Evolutionary conservation across 2,113 vertebrate genomes (phyloP), one percentile per base, ranked within the genome.

Genomic region (Acinonyx jubatus): DNA sequence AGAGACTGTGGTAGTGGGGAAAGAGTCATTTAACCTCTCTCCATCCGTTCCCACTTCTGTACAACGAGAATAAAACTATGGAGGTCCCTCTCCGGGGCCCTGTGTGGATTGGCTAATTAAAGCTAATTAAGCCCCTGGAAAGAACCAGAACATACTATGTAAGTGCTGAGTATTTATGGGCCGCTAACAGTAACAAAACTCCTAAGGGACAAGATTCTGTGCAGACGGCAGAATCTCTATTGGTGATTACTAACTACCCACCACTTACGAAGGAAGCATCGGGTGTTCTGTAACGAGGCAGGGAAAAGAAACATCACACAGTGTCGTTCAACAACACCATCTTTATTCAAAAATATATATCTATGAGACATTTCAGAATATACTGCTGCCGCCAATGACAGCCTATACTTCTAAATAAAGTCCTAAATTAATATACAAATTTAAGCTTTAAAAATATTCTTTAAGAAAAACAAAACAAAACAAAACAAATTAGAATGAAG

Each of bases 301-400:
- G 82, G 91, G 57, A 82, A 88, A 94, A 91, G 92, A 94, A 57
- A 36, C 63, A 95, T 55, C 78, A 73, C 97, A 94, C 83, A 33
- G 41, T 16, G 5, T 82, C 96, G 7, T 96, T 98, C 96, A 99
- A 98, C 66, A 98, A 99, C 99, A 99, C 98, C 98, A 98, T 98
- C 98, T 99, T 99, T 99, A 99, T 99, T 99, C 99, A 99, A 99
- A 99, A 99, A 99, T 99, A 99, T 98, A 99, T 98, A 99, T 99
- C 99, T 99, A 99, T 99, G 98, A 98, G 98, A 99, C 99, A 98
- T 99, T 98, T 99, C 98, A 99, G 99, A 99, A 99, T 99, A 99
- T 99, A 99, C 98, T 98, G 98, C 99, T 97, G 98, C 83, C 98
- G 66, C 95, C 92, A 98, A 98, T 12, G 98, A 94, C 99, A 98